Evolutionary conservation across 2,113 vertebrate genomes (phyloP).

Genomic region (Arvicanthis niloticus): DNA sequence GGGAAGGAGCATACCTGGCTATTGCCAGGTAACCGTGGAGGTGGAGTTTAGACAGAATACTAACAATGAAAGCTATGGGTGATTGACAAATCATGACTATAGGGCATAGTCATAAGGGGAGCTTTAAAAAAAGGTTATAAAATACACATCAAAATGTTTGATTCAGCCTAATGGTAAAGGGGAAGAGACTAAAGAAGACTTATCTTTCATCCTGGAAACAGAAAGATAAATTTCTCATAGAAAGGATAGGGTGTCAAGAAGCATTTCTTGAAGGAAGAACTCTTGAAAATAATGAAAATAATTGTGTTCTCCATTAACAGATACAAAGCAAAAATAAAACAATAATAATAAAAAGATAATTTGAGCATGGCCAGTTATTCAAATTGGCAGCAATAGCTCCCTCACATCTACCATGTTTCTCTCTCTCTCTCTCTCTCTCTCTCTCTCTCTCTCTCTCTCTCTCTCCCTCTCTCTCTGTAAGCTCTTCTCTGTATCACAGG

Average conservation of each 20-base stretch:
- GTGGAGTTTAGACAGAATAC: no score
- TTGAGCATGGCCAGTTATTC: not conserved
- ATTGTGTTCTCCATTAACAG: not conserved
- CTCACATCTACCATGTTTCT: not conserved
- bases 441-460: not conserved
- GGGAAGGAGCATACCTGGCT: no score
- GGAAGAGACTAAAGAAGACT: not conserved
- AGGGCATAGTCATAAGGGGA: not conserved
- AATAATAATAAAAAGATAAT: not conserved
- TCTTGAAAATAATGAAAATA: not conserved
- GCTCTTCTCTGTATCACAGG: no score
- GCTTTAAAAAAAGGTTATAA: not conserved
- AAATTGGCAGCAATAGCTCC: not conserved
- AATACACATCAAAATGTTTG: not conserved
- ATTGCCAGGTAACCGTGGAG: no score
- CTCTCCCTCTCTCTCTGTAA: not conserved
- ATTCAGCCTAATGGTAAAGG: not conserved
- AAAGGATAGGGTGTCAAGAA: not conserved
- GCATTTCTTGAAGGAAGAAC: not conserved
- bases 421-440: not conserved
- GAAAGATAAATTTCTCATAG: not conserved
- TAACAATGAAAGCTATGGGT: not conserved
- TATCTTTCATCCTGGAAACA: conserved; percentile 7
- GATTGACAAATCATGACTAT: not conserved
- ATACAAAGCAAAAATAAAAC: not conserved